Evolutionary conservation across 53 echinoderm and acorn worm genomes (phyloP).

Genomic region (Luidia sarsii): DNA sequence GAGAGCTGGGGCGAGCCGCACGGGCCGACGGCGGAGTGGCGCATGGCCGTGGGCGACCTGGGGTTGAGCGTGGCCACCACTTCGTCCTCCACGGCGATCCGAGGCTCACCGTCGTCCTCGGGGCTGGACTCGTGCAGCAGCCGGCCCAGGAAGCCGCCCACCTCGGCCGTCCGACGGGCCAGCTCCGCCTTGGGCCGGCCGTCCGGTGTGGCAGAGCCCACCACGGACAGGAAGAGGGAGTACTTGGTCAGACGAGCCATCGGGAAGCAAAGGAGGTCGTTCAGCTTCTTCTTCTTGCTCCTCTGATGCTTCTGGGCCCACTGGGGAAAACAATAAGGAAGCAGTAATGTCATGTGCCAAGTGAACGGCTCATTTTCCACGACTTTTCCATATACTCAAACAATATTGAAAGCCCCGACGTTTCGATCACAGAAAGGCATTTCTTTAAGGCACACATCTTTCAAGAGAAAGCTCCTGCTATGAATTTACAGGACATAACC

Average conservation of each 20-base stretch:
- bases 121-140: neutral
- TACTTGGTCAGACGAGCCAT: slow-evolving; percentile 86
- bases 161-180: slow-evolving; percentile 59
- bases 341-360: too few relatives aligned
- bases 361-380: too few relatives aligned
- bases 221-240: slow-evolving; percentile 71
- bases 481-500: too few relatives aligned
- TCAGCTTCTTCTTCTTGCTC: slow-evolving; percentile 52
- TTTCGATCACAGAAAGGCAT: too few relatives aligned
- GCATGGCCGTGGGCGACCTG: too few relatives aligned
- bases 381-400: too few relatives aligned
- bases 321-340: slow-evolving; percentile 29
- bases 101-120: neutral
- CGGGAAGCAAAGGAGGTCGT: slow-evolving; percentile 76
- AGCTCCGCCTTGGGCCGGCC: slow-evolving; percentile 36
- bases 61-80: neutral
- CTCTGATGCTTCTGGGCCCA: slow-evolving; percentile 79
- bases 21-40: slow-evolving; percentile 4
- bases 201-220: slow-evolving; percentile 69
- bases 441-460: too few relatives aligned
- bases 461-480: too few relatives aligned
- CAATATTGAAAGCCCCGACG: too few relatives aligned
- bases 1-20: too few relatives aligned
- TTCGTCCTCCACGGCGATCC: neutral
- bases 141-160: slow-evolving; percentile 63